Evolutionary conservation across 2,113 vertebrate species (phyloP).

Genomic region (Dascyllus trimaculatus): DNA sequence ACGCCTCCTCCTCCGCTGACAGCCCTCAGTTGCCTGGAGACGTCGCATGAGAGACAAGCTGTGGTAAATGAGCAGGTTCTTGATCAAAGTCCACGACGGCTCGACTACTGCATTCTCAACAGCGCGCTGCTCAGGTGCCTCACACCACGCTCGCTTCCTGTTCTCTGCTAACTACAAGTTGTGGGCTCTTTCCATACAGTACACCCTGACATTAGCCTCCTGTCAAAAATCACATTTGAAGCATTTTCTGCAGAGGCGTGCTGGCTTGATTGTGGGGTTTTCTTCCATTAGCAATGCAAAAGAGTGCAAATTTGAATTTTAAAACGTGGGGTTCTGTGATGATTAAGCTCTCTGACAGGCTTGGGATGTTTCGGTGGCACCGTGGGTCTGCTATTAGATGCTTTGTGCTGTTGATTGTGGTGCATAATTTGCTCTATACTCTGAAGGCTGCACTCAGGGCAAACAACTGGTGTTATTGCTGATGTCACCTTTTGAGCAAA

Average conservation of each 20-base stretch:
- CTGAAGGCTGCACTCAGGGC: slow-evolving; percentile 21
- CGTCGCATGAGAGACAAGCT: slow-evolving; percentile 73
- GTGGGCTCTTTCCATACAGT: slow-evolving; percentile 7
- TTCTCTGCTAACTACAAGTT: slow-evolving; percentile 45
- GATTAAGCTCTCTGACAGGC: slow-evolving; percentile 69
- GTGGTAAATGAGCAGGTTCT: slow-evolving; percentile 76
- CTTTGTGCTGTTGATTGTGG: slow-evolving; percentile 62
- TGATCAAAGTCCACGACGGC: slow-evolving; percentile 74
- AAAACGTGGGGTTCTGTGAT: slow-evolving; percentile 49
- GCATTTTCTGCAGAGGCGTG: slow-evolving; percentile 32
- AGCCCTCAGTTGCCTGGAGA: slow-evolving; percentile 83
- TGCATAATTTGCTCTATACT: slow-evolving; percentile 55
- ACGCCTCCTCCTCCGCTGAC: slow-evolving; percentile 71
- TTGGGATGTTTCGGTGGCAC: slow-evolving; percentile 47
- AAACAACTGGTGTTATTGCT: not conserved
- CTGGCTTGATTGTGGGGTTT: slow-evolving; percentile 45
- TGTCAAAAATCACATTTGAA: slow-evolving; percentile 50
- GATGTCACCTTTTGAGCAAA: slow-evolving; percentile 27
- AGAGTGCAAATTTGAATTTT: slow-evolving; percentile 67
- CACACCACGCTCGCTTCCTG: slow-evolving; percentile 54
- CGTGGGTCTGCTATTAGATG: slow-evolving; percentile 57
- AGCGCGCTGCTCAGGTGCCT: not conserved
- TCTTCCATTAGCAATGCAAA: slow-evolving; percentile 72
- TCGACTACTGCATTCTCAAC: slow-evolving; percentile 58
- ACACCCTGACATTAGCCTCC: slow-evolving; percentile 61